Conservation (phyloP, 2,797 vertebrate genomes). For the Pseudopleuronectes americanus region DNA sequence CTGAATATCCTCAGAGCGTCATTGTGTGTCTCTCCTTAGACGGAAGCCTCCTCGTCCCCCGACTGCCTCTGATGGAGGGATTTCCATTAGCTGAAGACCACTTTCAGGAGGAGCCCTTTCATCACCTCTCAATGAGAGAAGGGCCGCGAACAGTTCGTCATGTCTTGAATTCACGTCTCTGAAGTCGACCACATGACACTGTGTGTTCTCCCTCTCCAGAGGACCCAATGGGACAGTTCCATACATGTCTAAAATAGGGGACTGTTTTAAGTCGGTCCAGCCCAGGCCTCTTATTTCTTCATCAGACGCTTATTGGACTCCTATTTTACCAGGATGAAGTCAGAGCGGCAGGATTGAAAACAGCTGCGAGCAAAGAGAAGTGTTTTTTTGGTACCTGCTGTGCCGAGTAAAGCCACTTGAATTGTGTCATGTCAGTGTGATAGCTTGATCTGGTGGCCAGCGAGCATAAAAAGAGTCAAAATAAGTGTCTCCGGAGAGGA, state of each 20-base stretch:
- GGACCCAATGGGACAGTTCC: conserved; percentile 64
- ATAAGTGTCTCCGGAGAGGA: conserved; percentile 48
- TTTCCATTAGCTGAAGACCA: conserved; percentile 71
- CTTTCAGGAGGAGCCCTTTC: conserved; percentile 65
- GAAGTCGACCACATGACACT: conserved; percentile 67
- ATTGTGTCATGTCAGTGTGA: conserved; percentile 59
- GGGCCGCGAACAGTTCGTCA: conserved; percentile 25
- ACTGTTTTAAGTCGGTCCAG: conserved; percentile 81
- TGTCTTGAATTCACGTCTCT: conserved; percentile 58
- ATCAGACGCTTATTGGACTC: conserved; percentile 72
- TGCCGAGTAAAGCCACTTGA: conserved; percentile 42
- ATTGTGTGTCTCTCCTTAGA: conserved; percentile 49
- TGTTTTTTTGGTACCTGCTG: conserved; percentile 51
- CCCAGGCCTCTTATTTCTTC: conserved; percentile 70
- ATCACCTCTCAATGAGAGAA: conserved; percentile 63
- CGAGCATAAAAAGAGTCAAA: conserved; percentile 45
- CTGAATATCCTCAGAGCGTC: conserved; percentile 46
- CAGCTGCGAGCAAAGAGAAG: conserved; percentile 70
- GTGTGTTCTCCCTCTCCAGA: conserved; percentile 39
- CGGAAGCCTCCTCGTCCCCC: conserved; percentile 36
- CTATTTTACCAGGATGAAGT: conserved; percentile 78
- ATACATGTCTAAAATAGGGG: conserved; percentile 74
- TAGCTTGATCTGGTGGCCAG: conserved; percentile 50
- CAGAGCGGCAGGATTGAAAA: conserved; percentile 78
- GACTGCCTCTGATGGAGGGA: conserved; percentile 43